phyloP scores from a whole-genome alignment of 2,113 vertebrate genomes.

The Labeo catla region DNA sequence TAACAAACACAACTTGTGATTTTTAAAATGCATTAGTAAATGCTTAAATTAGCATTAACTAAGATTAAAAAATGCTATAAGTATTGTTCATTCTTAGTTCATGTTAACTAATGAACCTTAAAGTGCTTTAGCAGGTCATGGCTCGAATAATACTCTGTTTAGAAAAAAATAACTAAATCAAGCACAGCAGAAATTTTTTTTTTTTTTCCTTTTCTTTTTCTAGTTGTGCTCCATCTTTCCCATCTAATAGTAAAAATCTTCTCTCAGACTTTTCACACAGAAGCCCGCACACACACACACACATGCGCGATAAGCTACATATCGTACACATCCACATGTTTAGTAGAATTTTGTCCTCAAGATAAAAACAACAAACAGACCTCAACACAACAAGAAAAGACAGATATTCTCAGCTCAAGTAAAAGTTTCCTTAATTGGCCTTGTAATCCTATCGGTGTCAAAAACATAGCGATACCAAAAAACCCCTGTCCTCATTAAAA shows the following conservation, averaged over 20 bases:
- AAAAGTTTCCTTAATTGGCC: constrained; percentile 71
- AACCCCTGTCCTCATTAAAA: constrained; percentile 72
- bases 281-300: constrained; percentile 33
- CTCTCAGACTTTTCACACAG: constrained; percentile 64
- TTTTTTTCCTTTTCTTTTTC: background rate
- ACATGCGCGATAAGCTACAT: background rate
- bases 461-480: constrained; percentile 59
- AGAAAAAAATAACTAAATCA: constrained; percentile 1
- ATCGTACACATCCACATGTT: constrained; percentile 45
- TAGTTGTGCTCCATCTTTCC: background rate
- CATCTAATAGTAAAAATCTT: constrained; percentile 23
- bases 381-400: constrained; percentile 59
- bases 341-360: constrained; percentile 60
- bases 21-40: too few relatives aligned
- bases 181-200: background rate
- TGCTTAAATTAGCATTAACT: too few relatives aligned
- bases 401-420: constrained; percentile 59
- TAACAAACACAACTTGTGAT: too few relatives aligned
- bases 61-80: too few relatives aligned
- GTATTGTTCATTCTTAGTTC: too few relatives aligned
- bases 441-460: constrained; percentile 66
- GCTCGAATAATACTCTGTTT: constrained; percentile 56
- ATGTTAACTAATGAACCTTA: too few relatives aligned
- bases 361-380: constrained; percentile 66
- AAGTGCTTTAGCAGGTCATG: constrained; percentile 48